Conservation (phyloP, 2,113 vertebrate species). For the Melanostigma gelatinosum region DNA sequence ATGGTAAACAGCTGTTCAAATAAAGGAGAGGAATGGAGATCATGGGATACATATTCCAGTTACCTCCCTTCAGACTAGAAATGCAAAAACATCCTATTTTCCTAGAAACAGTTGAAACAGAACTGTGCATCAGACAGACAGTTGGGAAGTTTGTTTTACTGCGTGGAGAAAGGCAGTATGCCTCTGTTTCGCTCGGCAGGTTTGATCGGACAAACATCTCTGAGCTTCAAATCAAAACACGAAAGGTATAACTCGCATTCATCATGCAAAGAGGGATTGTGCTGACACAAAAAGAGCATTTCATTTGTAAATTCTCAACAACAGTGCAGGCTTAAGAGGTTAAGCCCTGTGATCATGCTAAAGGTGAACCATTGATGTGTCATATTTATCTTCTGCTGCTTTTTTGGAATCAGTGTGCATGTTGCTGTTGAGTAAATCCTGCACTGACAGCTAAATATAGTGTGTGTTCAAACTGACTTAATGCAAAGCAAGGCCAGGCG, state of each 20-base stretch:
- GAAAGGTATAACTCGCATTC: conserved; percentile 40
- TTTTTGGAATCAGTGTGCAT: conserved; percentile 21
- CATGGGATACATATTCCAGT: conserved; percentile 22
- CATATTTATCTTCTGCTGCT: conserved; percentile 39
- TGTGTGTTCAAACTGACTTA: conserved; percentile 32
- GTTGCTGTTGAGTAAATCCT: conserved; percentile 60
- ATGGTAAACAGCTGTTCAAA: conserved; percentile 52
- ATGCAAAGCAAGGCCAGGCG: conserved; percentile 66
- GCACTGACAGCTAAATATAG: conserved; percentile 51
- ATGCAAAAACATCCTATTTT: conserved; percentile 31
- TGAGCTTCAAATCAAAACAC: conserved; percentile 73
- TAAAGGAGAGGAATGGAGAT: conserved; percentile 28
- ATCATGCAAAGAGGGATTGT: conserved; percentile 38
- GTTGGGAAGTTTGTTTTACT: conserved; percentile 38
- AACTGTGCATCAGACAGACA: conserved; percentile 35
- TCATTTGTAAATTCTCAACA: neutral
- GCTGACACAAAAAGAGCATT: conserved; percentile 46
- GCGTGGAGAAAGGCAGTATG: conserved; percentile 10
- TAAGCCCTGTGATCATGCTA: conserved; percentile 55
- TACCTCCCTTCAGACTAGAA: conserved; percentile 23
- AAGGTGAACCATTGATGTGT: conserved; percentile 65
- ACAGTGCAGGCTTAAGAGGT: neutral
- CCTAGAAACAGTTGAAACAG: neutral
- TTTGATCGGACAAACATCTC: conserved; percentile 47
- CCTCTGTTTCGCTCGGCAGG: conserved; percentile 41